phyloP scores from a whole-genome alignment of 2,113 vertebrate genomes.

The Kryptolebias marmoratus region DNA sequence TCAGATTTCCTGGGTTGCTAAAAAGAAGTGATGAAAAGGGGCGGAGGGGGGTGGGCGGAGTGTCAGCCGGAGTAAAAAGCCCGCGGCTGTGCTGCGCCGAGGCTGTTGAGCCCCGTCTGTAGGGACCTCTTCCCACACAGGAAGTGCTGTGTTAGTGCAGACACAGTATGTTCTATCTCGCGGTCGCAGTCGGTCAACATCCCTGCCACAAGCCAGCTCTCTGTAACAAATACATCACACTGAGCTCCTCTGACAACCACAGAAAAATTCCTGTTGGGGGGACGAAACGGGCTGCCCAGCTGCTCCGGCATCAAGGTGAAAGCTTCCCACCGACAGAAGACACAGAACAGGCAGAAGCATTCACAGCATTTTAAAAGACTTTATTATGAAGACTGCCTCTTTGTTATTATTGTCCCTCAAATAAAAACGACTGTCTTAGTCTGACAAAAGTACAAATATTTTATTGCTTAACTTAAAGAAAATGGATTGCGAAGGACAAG shows the following conservation, averaged over 20 bases:
- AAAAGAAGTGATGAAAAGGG: conserved; percentile 72
- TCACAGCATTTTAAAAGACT: conserved; percentile 3
- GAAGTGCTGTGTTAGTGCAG: conserved; percentile 68
- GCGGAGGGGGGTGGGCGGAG: conserved; percentile 46
- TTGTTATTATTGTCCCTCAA: no score
- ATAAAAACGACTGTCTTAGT: neutral
- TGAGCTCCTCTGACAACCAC: conserved; percentile 58
- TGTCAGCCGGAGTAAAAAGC: conserved; percentile 78
- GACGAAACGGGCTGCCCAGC: conserved; percentile 18
- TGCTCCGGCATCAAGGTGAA: conserved; percentile 12
- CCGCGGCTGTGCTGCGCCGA: conserved; percentile 57
- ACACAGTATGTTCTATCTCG: conserved; percentile 70
- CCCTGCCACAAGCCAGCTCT: conserved; percentile 48
- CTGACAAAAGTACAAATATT: neutral
- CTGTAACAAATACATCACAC: conserved; percentile 57
- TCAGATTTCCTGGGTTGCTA: conserved; percentile 82
- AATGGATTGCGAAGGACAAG: neutral
- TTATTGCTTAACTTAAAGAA: neutral
- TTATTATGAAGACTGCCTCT: neutral
- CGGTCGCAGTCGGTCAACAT: conserved; percentile 62
- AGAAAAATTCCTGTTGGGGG: conserved; percentile 36
- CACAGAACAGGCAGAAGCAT: conserved; percentile 1
- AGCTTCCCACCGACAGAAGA: conserved; percentile 18
- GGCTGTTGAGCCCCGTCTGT: conserved; percentile 64
- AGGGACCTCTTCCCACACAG: conserved; percentile 69